Percentiles rank a stretch among this genome's conserved stretches.
Evolutionary conservation across 2,797 vertebrate genomes (phyloP).

Genomic region (Falco naumanni): DNA sequence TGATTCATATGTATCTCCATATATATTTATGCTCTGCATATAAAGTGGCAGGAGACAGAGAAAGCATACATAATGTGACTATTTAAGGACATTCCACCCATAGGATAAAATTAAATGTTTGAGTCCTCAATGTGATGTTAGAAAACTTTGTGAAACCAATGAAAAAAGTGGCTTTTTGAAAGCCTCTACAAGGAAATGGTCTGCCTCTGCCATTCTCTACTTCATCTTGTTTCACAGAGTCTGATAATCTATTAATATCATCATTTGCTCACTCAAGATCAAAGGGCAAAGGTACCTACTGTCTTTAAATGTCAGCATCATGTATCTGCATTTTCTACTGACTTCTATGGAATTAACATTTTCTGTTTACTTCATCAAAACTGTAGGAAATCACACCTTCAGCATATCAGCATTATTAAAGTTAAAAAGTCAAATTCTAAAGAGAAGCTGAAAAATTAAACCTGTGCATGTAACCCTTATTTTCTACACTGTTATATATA

Average conservation of each 20-base stretch:
- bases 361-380: not conserved
- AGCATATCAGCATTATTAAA: not conserved
- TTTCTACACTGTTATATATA: not conserved
- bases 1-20: fast-evolving
- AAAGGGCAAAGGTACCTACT: not conserved
- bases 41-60: not conserved
- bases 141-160: not conserved
- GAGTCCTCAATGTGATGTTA: not conserved
- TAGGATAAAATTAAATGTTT: not conserved
- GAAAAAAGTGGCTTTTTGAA: not conserved
- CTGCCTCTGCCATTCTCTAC: not conserved
- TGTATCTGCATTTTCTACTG: not conserved
- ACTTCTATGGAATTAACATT: not conserved
- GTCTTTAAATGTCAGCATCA: conserved; percentile 1
- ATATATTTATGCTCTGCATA: not conserved
- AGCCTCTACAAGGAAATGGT: not conserved
- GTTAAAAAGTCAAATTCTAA: not conserved
- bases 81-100: not conserved
- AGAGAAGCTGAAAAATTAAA: not conserved
- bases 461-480: not conserved
- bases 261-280: not conserved
- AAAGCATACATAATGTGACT: not conserved
- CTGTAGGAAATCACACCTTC: not conserved
- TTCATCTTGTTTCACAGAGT: not conserved
- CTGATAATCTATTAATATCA: conserved; percentile 16